phyloP scores from a whole-genome alignment of 1,140 invertebrate species.

The Apis laboriosa region DNA sequence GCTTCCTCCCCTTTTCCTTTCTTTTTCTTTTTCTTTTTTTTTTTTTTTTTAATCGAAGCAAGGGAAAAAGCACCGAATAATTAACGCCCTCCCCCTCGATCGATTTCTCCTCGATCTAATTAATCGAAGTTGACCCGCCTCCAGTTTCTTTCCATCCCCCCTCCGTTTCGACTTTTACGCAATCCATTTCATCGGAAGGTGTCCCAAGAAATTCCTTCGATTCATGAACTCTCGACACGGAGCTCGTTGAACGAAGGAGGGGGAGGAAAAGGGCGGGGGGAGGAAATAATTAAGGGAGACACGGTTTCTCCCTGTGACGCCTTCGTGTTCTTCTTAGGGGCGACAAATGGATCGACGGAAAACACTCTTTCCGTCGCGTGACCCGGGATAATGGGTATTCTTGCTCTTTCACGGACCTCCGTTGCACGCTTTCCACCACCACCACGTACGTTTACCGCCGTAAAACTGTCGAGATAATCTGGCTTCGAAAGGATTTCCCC shows the following conservation, averaged over 20 bases:
- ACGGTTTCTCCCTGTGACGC: not conserved
- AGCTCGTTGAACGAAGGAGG: not conserved
- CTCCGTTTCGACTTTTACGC: not conserved
- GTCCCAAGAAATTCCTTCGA: not conserved
- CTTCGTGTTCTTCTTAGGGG: not conserved
- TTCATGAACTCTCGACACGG: conserved; percentile 19
- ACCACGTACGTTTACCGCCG: not conserved
- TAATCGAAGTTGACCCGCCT: conserved; percentile 29
- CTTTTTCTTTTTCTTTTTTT: no score
- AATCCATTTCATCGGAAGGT: not conserved
- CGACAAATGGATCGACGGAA: conserved; percentile 18
- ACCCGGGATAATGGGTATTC: not conserved
- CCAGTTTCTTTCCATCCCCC: not conserved
- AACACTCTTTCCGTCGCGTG: not conserved
- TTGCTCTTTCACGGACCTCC: not conserved
- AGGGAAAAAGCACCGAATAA: conserved; percentile 32
- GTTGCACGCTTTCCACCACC: not conserved
- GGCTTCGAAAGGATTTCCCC: not conserved
- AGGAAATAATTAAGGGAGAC: conserved; percentile 33
- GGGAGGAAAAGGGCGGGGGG: no score
- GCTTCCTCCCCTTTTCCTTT: conserved; percentile 1
- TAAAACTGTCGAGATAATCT: conserved; percentile 9
- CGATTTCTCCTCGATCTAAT: conserved; percentile 42
- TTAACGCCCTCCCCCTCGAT: conserved; percentile 22
- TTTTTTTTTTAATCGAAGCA: conserved; percentile 33